Evolutionary conservation across 2,797 vertebrate species (phyloP).

Genomic region (Parauchenoglanis ngamensis): DNA sequence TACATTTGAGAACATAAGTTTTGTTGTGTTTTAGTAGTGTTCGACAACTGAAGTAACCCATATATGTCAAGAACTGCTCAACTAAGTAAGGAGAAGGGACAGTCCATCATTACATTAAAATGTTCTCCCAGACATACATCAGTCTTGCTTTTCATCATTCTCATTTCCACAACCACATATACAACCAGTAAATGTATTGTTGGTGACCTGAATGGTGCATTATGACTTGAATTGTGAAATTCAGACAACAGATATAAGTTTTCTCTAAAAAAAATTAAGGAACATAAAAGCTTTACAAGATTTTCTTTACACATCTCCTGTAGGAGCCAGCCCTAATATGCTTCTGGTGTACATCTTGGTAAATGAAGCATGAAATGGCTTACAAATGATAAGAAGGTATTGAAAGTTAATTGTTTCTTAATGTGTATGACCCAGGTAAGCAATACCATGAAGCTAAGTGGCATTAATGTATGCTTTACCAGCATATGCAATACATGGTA

Average conservation of each 20-base stretch:
- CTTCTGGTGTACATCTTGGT: slow-evolving; percentile 42
- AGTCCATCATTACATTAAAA: too few relatives aligned
- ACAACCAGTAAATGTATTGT: slow-evolving; percentile 2
- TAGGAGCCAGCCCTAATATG: slow-evolving; percentile 5
- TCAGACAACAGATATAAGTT: slow-evolving; percentile 17
- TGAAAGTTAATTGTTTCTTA: slow-evolving; percentile 81
- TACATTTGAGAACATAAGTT: too few relatives aligned
- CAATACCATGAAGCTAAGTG: slow-evolving; percentile 70
- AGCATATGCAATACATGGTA: slow-evolving; percentile 63
- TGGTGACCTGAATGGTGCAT: slow-evolving; percentile 18
- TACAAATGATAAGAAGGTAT: slow-evolving; percentile 73
- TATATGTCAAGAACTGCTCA: too few relatives aligned
- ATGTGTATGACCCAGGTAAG: slow-evolving; percentile 71
- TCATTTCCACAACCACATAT: background rate
- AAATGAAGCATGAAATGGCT: slow-evolving; percentile 73
- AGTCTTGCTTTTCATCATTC: background rate
- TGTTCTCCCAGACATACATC: background rate
- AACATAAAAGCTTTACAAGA: background rate
- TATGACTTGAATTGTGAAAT: slow-evolving; percentile 23
- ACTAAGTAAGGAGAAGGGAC: too few relatives aligned
- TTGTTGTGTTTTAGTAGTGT: too few relatives aligned
- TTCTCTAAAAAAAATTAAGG: background rate
- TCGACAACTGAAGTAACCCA: too few relatives aligned
- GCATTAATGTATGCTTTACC: slow-evolving; percentile 77
- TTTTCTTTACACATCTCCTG: background rate